These are phyloP conservation scores for Telenomus remus DNA, from an alignment of 1,140 invertebrate genomes.

Conservation along the genomic window DNA sequence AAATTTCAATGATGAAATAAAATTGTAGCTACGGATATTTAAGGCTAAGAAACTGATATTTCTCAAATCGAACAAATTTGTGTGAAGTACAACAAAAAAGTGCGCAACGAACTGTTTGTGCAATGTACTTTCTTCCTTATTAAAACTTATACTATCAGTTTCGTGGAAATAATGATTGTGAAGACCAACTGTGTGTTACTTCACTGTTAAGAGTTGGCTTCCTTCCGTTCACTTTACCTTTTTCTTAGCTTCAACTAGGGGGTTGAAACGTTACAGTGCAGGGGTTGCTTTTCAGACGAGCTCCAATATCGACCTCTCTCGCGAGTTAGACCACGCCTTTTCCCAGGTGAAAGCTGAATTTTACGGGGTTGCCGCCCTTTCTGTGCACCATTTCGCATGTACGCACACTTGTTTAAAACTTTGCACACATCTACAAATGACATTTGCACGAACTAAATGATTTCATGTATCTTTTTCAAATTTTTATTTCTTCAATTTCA, in stretches of 20 bases:
- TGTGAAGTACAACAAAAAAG: no score
- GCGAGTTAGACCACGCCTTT: slow-evolving; percentile 56
- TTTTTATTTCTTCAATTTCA: slow-evolving; percentile 2
- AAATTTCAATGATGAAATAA: no score
- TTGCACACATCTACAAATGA: slow-evolving; percentile 24
- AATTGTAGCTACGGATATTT: no score
- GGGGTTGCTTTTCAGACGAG: slow-evolving; percentile 52
- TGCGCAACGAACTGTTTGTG: no score
- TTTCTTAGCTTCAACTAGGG: slow-evolving; percentile 17
- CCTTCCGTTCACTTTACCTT: slow-evolving; percentile 44
- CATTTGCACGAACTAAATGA: slow-evolving; percentile 40
- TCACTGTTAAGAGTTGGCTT: slow-evolving; percentile 45
- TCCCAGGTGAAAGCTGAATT: slow-evolving; percentile 61
- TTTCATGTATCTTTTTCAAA: slow-evolving; percentile 20
- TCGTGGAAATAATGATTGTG: slow-evolving; percentile 29
- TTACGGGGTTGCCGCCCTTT: slow-evolving; percentile 60
- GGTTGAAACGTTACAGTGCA: slow-evolving; percentile 31
- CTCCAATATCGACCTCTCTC: slow-evolving; percentile 61
- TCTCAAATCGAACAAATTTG: no score
- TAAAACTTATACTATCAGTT: neutral
- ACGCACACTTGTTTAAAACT: neutral
- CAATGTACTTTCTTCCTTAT: neutral
- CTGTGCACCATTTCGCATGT: slow-evolving; percentile 34
- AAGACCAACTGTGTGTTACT: slow-evolving; percentile 30
- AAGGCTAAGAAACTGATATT: no score